Percentiles rank a stretch among this genome's conserved stretches.
phyloP scores from a whole-genome alignment of 2,113 vertebrate species.

The Bufo bufo region DNA sequence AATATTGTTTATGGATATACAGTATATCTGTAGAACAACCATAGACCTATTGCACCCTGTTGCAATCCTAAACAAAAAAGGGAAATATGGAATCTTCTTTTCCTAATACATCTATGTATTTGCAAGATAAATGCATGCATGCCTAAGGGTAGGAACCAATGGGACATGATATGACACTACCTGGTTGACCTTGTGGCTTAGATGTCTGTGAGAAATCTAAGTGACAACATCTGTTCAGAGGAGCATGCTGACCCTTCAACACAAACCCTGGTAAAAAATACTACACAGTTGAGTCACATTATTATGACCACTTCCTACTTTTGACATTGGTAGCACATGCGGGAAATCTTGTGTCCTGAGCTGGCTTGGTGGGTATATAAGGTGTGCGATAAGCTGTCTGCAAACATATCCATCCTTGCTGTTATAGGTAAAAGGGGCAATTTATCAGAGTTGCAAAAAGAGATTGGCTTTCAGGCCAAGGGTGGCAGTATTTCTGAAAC shows the following conservation, averaged over 20 bases:
- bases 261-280: neutral
- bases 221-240: neutral
- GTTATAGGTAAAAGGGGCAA: too few species aligned
- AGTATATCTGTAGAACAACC: neutral
- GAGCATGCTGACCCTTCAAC: neutral
- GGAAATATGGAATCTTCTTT: conserved; percentile 21
- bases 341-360: too few species aligned
- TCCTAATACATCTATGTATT: conserved; percentile 5
- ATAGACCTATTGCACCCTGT: neutral
- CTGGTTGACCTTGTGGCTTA: conserved; percentile 6
- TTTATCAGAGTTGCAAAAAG: too few species aligned
- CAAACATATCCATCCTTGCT: too few species aligned
- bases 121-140: neutral
- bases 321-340: too few species aligned
- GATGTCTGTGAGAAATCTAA: neutral
- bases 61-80: conserved; percentile 7
- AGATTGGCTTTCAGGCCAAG: too few species aligned
- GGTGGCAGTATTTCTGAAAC: too few species aligned
- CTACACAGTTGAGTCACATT: neutral
- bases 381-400: too few species aligned
- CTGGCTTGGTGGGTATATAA: too few species aligned
- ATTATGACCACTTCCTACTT: too few species aligned
- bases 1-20: neutral
- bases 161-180: neutral
- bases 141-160: neutral